These are phyloP conservation scores for Trissolcus brochymenae DNA, from an alignment of 2,888 invertebrate genomes.

Conservation along the genomic window DNA sequence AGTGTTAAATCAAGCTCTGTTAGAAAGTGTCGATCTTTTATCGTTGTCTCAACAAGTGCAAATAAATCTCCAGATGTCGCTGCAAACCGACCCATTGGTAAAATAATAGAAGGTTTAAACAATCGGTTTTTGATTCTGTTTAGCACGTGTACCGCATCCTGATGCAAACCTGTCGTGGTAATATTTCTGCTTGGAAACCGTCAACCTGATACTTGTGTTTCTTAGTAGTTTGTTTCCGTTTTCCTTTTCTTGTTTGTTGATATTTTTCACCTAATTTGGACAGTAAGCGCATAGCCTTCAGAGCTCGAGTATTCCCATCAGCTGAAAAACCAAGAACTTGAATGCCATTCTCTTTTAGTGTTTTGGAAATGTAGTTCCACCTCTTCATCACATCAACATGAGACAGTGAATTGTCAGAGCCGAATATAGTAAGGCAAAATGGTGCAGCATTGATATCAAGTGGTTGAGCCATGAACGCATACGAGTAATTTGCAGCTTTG, in stretches of 20 bases:
- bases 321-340: conserved; percentile 58
- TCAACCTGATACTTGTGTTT: neutral
- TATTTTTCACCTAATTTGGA: conserved; percentile 30
- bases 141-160: conserved; percentile 5
- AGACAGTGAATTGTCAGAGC: conserved; percentile 62
- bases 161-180: neutral
- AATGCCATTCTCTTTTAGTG: conserved; percentile 49
- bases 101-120: conserved; percentile 27
- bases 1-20: conserved; percentile 36
- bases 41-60: neutral
- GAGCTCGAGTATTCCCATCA: conserved; percentile 60
- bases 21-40: conserved; percentile 19
- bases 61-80: conserved; percentile 59
- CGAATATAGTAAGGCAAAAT: conserved; percentile 61
- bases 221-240: neutral
- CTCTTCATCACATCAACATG: conserved; percentile 55
- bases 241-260: neutral
- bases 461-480: conserved; percentile 61
- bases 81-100: conserved; percentile 59
- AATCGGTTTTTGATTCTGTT: conserved; percentile 5
- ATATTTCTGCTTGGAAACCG: neutral
- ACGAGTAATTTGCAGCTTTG: conserved; percentile 45
- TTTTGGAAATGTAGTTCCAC: conserved; percentile 55
- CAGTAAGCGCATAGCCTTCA: conserved; percentile 61
- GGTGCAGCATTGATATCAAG: conserved; percentile 52